These are phyloP conservation scores for Saimiri boliviensis DNA, from an alignment of 2,113 vertebrate genomes.

Conservation along the genomic window DNA sequence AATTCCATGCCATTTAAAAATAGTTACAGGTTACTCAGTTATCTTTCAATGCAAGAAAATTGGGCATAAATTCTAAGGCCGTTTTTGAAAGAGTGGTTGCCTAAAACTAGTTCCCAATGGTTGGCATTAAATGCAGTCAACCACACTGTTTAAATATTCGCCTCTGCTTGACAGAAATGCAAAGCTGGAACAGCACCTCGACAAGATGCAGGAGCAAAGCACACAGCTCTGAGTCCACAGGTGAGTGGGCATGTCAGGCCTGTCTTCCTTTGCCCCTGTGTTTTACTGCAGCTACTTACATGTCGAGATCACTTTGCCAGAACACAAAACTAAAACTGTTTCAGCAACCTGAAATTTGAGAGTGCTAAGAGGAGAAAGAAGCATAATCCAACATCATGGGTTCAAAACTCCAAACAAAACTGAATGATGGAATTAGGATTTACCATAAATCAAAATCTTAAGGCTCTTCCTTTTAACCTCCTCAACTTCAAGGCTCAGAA, in stretches of 20 bases:
- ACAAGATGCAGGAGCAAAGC: not conserved
- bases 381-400: not conserved
- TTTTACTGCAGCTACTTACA: not conserved
- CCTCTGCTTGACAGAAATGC: not conserved
- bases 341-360: not conserved
- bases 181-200: not conserved
- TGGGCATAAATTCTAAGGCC: not conserved
- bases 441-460: not conserved
- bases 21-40: not conserved
- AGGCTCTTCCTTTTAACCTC: slow-evolving; percentile 11
- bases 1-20: slow-evolving; percentile 13
- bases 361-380: not conserved
- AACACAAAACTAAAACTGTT: not conserved
- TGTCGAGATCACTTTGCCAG: not conserved
- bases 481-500: slow-evolving; percentile 51
- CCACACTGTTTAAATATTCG: not conserved
- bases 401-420: not conserved
- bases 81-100: not conserved
- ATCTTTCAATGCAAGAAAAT: not conserved
- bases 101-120: not conserved
- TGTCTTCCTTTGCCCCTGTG: fast-evolving
- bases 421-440: not conserved
- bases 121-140: not conserved
- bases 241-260: not conserved
- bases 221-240: not conserved